Base-by-base conservation (phyloP, 2,888 invertebrate genomes). In the Conchocele bisecta region DNA sequence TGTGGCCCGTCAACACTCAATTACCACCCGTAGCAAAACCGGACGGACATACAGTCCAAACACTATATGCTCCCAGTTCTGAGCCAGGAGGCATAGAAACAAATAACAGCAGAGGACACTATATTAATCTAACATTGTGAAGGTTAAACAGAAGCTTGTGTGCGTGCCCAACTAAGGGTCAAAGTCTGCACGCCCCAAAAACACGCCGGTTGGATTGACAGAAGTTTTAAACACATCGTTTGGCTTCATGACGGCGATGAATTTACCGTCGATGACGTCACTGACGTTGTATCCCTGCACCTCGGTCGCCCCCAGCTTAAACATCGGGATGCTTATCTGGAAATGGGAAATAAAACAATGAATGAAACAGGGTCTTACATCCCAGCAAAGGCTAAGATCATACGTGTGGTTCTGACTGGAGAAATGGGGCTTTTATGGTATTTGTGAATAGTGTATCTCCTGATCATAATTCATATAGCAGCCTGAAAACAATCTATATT, bases 181-280 rank as follows among this genome's bases (percentile, higher is more conserved):
- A 4, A 6, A 6, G 41, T 6, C 4, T 6, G 17, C 22, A 17
- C 17, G 6, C 6, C 59, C 67, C 22, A 67, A 51, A 31, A 59
- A 67, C 5, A 67, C 59, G 1, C 67, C 60, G 9, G 67, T 44
- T 24, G 59, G 67, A 33, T 59, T 31, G 2, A 67, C 67, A 29
- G 46, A 53, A 6, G 53, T 54, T 37, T 58, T 67, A 17, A 67
- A 29, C n/a, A 15, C 20, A 33, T 67, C 67, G 6, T 60, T 26
- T 13, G 67, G 37, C n/a, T 69, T 79, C 54, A 72, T 84, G 0
- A 51, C 57, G 6, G 88, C 89, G 1, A 87, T 39, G n/a, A 42
- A 33, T 11, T 53, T 67, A 1, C 84, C 85, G 20, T 72, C 71
- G 63, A 89, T 89, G 4, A 83, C 85, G 48, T 89, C 89, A 7